Evolutionary conservation across 2,113 vertebrate species (phyloP).

Genomic region (Sebastes fasciatus): DNA sequence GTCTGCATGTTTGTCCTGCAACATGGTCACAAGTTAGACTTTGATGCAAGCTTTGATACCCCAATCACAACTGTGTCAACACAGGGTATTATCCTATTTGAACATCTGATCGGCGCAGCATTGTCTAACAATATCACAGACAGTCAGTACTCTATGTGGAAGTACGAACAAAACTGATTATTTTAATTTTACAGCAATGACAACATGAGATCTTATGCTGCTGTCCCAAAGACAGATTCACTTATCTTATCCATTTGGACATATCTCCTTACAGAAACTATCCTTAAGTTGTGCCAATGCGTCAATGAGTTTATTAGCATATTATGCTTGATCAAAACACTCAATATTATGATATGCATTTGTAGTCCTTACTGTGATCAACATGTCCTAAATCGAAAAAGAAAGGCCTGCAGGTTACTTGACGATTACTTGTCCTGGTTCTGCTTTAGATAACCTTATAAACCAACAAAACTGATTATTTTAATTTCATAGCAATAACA

Average conservation of each 20-base stretch:
- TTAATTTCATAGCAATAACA: not conserved
- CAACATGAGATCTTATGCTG: not conserved
- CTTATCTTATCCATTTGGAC: not conserved
- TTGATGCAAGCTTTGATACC: constrained; percentile 36
- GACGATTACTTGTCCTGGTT: no score
- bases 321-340: not conserved
- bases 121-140: constrained; percentile 9
- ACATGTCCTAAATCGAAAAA: not conserved
- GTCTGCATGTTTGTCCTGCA: not conserved
- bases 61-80: constrained; percentile 48
- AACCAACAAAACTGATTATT: no score
- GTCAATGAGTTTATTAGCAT: no score
- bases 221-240: not conserved
- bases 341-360: no score
- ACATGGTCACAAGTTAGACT: constrained; percentile 33
- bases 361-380: not conserved
- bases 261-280: not conserved
- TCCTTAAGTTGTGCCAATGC: not conserved
- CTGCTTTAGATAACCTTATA: no score
- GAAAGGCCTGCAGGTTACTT: no score
- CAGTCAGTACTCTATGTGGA: not conserved
- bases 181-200: not conserved
- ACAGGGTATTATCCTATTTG: not conserved
- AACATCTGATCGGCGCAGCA: not conserved
- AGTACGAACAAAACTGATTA: no score